These are phyloP conservation scores for Scaeva pyrastri DNA, from an alignment of 2,888 invertebrate species.

Conservation along the genomic window DNA sequence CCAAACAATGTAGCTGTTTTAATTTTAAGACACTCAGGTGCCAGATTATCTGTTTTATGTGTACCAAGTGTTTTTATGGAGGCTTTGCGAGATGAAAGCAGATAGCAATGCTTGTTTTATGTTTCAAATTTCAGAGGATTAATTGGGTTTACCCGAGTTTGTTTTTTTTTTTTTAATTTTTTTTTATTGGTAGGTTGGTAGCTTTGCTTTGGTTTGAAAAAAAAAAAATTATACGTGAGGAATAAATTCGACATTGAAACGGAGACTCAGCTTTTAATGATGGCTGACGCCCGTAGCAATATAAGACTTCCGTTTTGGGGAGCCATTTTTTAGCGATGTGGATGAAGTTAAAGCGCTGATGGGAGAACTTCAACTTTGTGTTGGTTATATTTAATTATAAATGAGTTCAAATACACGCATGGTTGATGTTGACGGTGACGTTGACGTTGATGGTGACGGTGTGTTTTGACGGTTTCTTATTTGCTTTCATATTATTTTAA, in stretches of 20 bases:
- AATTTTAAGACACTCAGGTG: constrained; percentile 76
- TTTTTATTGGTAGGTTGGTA: neutral
- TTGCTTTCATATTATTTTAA: constrained; percentile 21
- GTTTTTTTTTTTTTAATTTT: neutral
- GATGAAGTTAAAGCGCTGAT: neutral
- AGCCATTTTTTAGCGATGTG: neutral
- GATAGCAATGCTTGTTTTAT: constrained; percentile 55
- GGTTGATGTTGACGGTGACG: neutral
- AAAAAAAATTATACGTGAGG: constrained; percentile 37
- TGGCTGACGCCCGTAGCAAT: constrained; percentile 19
- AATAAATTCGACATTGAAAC: constrained; percentile 41
- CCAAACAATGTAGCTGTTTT: constrained; percentile 64
- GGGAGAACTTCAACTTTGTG: neutral
- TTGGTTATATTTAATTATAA: constrained; percentile 41
- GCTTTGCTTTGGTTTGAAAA: too few relatives aligned
- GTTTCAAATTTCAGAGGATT: constrained; percentile 68
- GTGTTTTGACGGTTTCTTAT: constrained; percentile 3
- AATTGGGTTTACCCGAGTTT: constrained; percentile 69
- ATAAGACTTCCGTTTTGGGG: constrained; percentile 7
- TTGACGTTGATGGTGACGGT: neutral
- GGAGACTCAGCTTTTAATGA: constrained; percentile 24
- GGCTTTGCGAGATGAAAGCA: constrained; percentile 29
- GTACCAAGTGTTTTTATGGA: constrained; percentile 71
- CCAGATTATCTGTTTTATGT: constrained; percentile 75
- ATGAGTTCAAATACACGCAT: constrained; percentile 21